phyloP scores from a whole-genome alignment of 2,113 vertebrate genomes.

The Albula glossodonta region DNA sequence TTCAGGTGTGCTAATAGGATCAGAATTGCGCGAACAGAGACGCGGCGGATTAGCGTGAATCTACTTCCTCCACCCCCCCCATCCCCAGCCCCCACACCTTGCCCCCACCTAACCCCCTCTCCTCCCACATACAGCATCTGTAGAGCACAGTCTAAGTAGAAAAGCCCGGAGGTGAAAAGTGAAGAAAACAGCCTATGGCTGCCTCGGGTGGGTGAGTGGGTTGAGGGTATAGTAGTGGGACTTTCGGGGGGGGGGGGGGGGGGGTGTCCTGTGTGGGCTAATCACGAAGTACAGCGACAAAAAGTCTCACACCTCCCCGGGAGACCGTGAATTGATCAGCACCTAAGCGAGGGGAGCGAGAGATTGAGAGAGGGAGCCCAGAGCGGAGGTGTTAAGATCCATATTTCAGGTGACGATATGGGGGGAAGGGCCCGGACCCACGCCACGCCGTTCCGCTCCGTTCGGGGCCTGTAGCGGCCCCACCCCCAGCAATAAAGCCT shows the following conservation, averaged over 20 bases:
- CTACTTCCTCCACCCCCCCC: slow-evolving; percentile 32
- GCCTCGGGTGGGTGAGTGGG: slow-evolving; percentile 14
- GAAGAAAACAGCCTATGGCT: slow-evolving; percentile 16
- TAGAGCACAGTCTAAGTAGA: slow-evolving; percentile 27
- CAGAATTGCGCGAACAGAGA: slow-evolving; percentile 53
- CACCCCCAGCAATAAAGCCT: neutral
- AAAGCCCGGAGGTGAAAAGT: slow-evolving; percentile 38
- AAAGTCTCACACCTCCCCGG: slow-evolving; percentile 63
- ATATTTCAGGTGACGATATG: slow-evolving; percentile 64
- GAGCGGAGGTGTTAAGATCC: slow-evolving; percentile 71
- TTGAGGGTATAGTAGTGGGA: neutral
- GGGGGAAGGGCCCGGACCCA: slow-evolving; percentile 36
- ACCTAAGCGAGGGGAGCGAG: slow-evolving; percentile 59
- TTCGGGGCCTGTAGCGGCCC: neutral
- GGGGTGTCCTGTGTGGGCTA: slow-evolving; percentile 45
- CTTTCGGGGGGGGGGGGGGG: slow-evolving; percentile 22
- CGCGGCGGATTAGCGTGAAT: slow-evolving; percentile 40
- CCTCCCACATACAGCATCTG: slow-evolving; percentile 2
- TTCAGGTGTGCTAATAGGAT: slow-evolving; percentile 78
- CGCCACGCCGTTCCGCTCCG: neutral
- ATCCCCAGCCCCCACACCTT: no score
- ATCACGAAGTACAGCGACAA: slow-evolving; percentile 43
- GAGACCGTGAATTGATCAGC: slow-evolving; percentile 81
- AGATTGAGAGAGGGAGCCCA: slow-evolving; percentile 22
- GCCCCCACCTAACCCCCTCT: no score